phyloP scores from a whole-genome alignment of 1,140 invertebrate species.

The Plectrocnemia conspersa region DNA sequence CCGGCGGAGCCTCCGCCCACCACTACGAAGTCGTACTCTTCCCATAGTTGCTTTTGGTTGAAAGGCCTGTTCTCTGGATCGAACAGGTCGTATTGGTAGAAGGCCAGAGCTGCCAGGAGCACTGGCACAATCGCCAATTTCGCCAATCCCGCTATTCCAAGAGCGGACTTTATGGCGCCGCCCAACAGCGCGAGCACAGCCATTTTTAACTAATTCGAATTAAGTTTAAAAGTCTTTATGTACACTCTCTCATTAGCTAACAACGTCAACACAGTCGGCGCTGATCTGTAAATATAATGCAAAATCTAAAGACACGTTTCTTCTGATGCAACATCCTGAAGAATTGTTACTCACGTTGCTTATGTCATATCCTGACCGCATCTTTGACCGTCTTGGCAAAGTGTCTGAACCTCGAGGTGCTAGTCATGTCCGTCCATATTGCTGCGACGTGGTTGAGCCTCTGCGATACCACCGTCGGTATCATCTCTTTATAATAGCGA shows the following conservation, averaged over 20 bases:
- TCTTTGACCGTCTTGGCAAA: conserved; percentile 8
- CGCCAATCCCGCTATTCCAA: conserved; percentile 61
- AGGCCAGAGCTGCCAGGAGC: conserved; percentile 71
- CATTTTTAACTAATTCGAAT: conserved; percentile 32
- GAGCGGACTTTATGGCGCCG: conserved; percentile 63
- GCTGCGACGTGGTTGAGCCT: no score
- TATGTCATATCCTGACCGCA: conserved; percentile 7
- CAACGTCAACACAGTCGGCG: neutral
- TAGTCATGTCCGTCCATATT: neutral
- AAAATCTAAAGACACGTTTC: no score
- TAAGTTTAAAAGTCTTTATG: conserved; percentile 8
- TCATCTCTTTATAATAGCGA: no score
- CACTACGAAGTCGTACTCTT: conserved; percentile 75
- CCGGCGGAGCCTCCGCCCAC: conserved; percentile 84
- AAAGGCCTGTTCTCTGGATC: conserved; percentile 80
- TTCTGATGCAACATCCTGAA: neutral
- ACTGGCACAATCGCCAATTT: conserved; percentile 72
- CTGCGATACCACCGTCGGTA: no score
- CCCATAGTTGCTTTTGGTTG: conserved; percentile 56
- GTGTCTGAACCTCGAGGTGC: conserved; percentile 1
- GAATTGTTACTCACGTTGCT: neutral
- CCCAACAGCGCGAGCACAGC: conserved; percentile 49
- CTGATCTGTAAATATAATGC: no score
- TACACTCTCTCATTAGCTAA: neutral
- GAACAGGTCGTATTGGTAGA: conserved; percentile 80